Conservation (phyloP, 2,113 vertebrate genomes). For the Podarcis cretensis region DNA sequence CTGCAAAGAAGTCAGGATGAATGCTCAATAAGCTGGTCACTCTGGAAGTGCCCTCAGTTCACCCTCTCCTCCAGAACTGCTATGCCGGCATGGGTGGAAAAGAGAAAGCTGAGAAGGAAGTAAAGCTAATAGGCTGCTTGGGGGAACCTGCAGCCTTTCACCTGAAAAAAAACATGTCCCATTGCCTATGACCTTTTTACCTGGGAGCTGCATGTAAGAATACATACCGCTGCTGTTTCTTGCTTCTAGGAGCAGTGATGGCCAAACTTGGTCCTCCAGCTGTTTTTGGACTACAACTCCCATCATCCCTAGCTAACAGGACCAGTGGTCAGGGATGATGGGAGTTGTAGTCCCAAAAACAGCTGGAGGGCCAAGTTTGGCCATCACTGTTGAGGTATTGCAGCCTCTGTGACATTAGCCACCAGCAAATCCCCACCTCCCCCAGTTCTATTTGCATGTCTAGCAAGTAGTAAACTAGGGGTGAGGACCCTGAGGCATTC, state of each 20-base stretch:
- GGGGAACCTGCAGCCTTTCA: background rate
- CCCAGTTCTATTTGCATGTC: background rate
- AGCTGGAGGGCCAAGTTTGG: no score
- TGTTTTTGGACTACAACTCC: no score
- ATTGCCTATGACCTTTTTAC: background rate
- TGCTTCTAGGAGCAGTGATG: background rate
- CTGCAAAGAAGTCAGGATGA: no score
- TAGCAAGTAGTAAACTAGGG: background rate
- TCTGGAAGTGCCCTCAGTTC: no score
- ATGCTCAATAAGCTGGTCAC: no score
- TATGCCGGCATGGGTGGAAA: background rate
- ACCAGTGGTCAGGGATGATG: no score
- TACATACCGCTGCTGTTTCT: no score
- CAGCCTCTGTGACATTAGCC: background rate
- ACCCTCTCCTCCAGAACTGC: background rate
- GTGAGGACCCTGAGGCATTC: no score
- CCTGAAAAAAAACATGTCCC: background rate
- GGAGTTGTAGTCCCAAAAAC: no score
- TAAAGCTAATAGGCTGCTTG: background rate
- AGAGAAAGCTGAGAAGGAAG: background rate
- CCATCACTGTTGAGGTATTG: background rate
- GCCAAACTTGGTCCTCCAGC: no score
- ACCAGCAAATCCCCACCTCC: background rate
- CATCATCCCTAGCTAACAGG: no score
- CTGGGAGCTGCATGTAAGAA: no score